Percentiles rank a stretch among this genome's conserved stretches.
Evolutionary conservation across 2,888 invertebrate genomes (phyloP).

Genomic region (Andrena haemorrhoa): DNA sequence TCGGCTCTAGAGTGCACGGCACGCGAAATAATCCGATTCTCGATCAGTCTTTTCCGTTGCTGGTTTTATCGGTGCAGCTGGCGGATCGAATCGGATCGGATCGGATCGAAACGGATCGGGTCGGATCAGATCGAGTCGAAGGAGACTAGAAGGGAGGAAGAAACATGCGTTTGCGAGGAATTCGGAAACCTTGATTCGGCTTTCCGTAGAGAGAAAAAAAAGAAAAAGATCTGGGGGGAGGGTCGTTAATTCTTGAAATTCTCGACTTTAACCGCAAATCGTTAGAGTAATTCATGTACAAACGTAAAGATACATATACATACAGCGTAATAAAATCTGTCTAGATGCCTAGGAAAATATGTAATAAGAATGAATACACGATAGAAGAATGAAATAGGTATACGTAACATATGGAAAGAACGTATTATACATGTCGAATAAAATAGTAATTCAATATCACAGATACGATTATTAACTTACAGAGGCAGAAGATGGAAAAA

Average conservation of each 20-base stretch:
- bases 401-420: slow-evolving; percentile 34
- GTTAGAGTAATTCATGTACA: slow-evolving; percentile 38
- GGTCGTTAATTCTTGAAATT: slow-evolving; percentile 49
- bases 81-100: slow-evolving; percentile 39
- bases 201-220: slow-evolving; percentile 40
- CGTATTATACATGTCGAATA: slow-evolving; percentile 58
- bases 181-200: slow-evolving; percentile 28
- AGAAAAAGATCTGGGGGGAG: slow-evolving; percentile 6
- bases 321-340: slow-evolving; percentile 47
- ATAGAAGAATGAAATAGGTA: slow-evolving; percentile 24
- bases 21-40: slow-evolving; percentile 31
- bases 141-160: slow-evolving; percentile 31
- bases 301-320: slow-evolving; percentile 59
- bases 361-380: slow-evolving; percentile 35
- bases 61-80: slow-evolving; percentile 24
- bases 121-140: slow-evolving; percentile 37
- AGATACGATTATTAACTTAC: slow-evolving; percentile 64
- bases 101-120: slow-evolving; percentile 43
- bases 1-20: slow-evolving; percentile 30
- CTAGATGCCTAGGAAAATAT: slow-evolving; percentile 46
- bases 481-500: slow-evolving; percentile 63
- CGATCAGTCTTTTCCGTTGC: slow-evolving; percentile 26
- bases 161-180: slow-evolving; percentile 54
- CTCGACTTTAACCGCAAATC: slow-evolving; percentile 39
- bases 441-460: slow-evolving; percentile 57